Percentiles rank a stretch among this genome's conserved stretches.
These are phyloP conservation scores for Harlomillsia oculata DNA, from an alignment of 1,140 invertebrate species.

Conservation along the genomic window DNA sequence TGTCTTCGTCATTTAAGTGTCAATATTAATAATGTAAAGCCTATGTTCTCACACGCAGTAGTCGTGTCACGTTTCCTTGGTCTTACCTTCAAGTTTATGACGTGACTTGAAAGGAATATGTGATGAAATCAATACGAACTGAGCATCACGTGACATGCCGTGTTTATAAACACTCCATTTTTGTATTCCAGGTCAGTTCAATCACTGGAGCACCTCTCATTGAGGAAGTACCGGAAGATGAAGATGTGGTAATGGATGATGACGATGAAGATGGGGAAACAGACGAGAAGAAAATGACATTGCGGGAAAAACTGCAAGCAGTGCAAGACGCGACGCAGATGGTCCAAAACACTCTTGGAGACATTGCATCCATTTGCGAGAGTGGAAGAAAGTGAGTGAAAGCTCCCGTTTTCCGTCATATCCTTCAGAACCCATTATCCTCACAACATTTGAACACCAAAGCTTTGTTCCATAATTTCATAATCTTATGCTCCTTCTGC, in stretches of 20 bases:
- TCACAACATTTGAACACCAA: no score
- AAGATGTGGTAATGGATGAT: conserved; percentile 33
- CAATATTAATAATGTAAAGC: no score
- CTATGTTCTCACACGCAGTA: no score
- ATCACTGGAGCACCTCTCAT: conserved; percentile 40
- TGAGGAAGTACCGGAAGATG: conserved; percentile 55
- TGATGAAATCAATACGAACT: no score
- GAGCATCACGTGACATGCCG: no score
- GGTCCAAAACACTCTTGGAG: conserved; percentile 88
- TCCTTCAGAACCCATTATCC: neutral
- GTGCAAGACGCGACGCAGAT: conserved; percentile 91
- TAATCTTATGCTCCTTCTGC: no score
- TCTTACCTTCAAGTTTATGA: no score
- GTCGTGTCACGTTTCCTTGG: no score
- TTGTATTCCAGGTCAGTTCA: conserved; percentile 27
- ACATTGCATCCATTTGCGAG: conserved; percentile 82
- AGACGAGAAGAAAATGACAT: conserved; percentile 87
- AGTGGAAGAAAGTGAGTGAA: conserved; percentile 82
- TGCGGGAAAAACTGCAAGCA: conserved; percentile 84
- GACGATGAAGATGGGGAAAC: conserved; percentile 37
- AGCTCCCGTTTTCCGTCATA: conserved; percentile 8
- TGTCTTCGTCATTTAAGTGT: neutral
- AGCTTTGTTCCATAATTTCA: no score
- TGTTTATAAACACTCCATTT: no score
- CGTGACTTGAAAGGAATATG: no score